Evolutionary conservation across 2,797 vertebrate genomes (phyloP).

Genomic region (Sebastes minor): DNA sequence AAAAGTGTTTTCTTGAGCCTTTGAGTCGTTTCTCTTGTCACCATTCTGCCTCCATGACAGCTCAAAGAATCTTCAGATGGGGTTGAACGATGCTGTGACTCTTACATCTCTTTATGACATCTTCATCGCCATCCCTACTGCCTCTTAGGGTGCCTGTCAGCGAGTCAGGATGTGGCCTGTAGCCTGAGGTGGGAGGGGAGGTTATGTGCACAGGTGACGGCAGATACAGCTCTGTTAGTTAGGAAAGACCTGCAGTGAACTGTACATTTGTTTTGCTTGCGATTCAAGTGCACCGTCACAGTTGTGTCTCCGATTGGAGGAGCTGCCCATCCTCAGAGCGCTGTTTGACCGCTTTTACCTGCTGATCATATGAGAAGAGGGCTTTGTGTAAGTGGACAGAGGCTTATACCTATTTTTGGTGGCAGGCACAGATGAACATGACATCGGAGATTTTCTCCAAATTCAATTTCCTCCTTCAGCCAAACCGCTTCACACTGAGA

Average conservation of each 20-base stretch:
- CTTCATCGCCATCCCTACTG: not conserved
- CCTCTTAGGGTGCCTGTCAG: conserved; percentile 9
- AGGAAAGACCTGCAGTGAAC: conserved; percentile 24
- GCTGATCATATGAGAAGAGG: conserved; percentile 3
- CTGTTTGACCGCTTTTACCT: conserved; percentile 36
- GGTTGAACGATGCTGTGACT: not conserved
- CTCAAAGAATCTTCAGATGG: not conserved
- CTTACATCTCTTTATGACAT: conserved; percentile 3
- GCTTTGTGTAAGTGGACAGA: not conserved
- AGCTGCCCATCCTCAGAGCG: not conserved
- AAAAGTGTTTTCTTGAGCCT: not conserved
- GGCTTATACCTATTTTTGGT: not conserved
- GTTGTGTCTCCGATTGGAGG: conserved; percentile 25
- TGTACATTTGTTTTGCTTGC: conserved; percentile 16
- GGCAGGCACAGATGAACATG: not conserved
- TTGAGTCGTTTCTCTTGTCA: not conserved
- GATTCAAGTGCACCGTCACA: conserved; percentile 30
- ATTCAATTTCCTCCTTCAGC: conserved; percentile 13
- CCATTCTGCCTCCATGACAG: not conserved
- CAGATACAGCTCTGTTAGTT: conserved; percentile 38
- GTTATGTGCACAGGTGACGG: conserved; percentile 32
- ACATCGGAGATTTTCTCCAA: conserved; percentile 10
- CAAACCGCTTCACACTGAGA: conserved; percentile 11
- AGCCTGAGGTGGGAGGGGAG: not conserved
- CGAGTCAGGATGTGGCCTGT: conserved; percentile 18